phyloP scores from a whole-genome alignment of 2,888 invertebrate genomes.

The Mylabris sibirica region DNA sequence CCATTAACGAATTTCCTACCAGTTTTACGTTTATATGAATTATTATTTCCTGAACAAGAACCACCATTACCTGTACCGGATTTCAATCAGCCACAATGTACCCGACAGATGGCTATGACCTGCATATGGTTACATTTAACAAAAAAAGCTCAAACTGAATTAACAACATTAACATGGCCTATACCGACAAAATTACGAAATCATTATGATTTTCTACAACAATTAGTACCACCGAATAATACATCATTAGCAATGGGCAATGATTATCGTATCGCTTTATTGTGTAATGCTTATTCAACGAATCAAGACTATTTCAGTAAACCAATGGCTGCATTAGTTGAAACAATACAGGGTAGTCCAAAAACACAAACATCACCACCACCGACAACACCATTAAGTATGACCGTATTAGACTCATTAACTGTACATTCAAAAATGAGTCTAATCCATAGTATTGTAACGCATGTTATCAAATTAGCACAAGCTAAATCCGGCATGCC shows the following conservation, averaged over 20 bases:
- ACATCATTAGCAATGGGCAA: constrained; percentile 77
- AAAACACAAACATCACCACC: constrained; percentile 60
- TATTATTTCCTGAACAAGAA: constrained; percentile 92
- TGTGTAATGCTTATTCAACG: constrained; percentile 95
- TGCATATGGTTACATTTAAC: constrained; percentile 97
- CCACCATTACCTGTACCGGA: constrained; percentile 90
- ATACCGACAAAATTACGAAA: constrained; percentile 56
- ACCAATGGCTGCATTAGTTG: constrained; percentile 91
- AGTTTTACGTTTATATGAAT: constrained; percentile 88
- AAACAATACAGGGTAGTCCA: constrained; percentile 73
- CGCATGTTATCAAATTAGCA: constrained; percentile 89
- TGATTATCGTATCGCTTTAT: constrained; percentile 88
- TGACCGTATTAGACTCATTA: constrained; percentile 88
- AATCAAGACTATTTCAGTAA: constrained; percentile 90
- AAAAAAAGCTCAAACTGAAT: constrained; percentile 91
- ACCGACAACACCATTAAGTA: constrained; percentile 87
- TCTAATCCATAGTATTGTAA: constrained; percentile 72
- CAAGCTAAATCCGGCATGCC: constrained; percentile 86
- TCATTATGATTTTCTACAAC: constrained; percentile 79
- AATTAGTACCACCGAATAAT: constrained; percentile 78
- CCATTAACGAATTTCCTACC: constrained; percentile 89
- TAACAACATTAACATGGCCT: constrained; percentile 66
- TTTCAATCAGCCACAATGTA: constrained; percentile 83
- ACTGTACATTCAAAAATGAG: constrained; percentile 97
- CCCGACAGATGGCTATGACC: constrained; percentile 91